Conservation (phyloP, 2,113 vertebrate genomes). For the Perognathus longimembris region DNA sequence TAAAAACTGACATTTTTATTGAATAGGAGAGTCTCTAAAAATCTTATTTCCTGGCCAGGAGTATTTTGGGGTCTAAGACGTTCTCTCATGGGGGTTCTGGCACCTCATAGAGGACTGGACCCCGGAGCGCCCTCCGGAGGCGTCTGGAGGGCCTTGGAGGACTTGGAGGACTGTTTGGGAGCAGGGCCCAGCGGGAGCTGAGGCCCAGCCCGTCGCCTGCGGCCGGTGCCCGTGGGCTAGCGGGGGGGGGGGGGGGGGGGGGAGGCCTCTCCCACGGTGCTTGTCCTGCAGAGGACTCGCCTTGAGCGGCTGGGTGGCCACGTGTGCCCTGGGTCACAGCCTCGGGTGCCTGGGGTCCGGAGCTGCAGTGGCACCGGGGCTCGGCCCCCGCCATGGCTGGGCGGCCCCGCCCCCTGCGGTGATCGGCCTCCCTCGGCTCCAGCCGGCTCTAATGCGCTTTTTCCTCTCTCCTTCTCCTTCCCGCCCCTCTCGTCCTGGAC, state of each 20-base stretch:
- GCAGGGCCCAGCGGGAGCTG: no score
- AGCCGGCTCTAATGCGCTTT: neutral
- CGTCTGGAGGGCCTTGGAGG: no score
- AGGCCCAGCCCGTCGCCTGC: neutral
- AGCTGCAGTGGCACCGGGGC: no score
- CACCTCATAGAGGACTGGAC: neutral
- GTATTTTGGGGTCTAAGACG: constrained; percentile 26
- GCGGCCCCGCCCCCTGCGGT: accelerated
- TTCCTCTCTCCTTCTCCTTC: neutral
- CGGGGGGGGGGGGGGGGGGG: no score
- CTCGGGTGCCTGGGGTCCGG: accelerated
- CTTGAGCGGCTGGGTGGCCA: neutral
- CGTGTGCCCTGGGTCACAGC: accelerated
- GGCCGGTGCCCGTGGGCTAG: accelerated
- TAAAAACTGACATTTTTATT: constrained; percentile 79
- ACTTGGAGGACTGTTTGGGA: neutral
- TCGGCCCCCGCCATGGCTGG: neutral
- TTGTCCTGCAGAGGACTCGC: no score
- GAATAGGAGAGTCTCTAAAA: constrained; percentile 67
- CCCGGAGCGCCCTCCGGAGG: neutral
- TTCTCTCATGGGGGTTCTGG: neutral
- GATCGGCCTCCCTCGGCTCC: neutral
- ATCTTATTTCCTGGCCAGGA: constrained; percentile 63
- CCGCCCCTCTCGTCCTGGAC: constrained; percentile 4
- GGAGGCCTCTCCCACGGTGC: neutral